Evolutionary conservation across 2,888 invertebrate genomes (phyloP), one percentile per base, ranked within the genome.

Genomic region (Pyrochroa serraticornis): DNA sequence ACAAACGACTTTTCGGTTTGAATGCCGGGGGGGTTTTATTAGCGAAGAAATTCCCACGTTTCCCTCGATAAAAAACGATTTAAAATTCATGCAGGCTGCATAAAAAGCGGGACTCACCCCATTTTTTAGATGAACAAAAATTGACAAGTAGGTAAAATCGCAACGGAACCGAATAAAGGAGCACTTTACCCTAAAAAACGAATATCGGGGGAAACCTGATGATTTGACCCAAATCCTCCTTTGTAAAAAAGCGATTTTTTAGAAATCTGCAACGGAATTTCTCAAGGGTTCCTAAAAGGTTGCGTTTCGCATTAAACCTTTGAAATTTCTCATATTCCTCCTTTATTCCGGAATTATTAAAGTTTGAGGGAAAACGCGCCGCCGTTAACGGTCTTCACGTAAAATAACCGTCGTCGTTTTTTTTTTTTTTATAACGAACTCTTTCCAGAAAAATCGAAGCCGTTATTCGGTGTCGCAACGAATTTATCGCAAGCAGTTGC

Each of bases 71-170:
- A 62, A 54, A 46, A 60, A 51, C 62, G 62, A 71, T 70, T 74
- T 70, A 69, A 71, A 71, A 74, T 74, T 74, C 74, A 75, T 70
- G 62, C 65, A 55, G 50, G 51, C 50, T 63, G 56, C 49, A 59
- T 58, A 69, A 72, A 70, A 71, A 61, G 56, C 63, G 55, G 58
- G 53, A 62, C 58, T 69, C 69, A 73, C 73, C 75, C 75, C 65
- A 71, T 71, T 70, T 70, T 65, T 66, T 60, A 52, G 58, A 46
- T 57, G 55, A 60, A 65, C 63, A 71, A 71, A n/a, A 70, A 66
- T 63, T 73, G 70, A 72, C 70, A 70, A 73, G 72, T 74, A 74
- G 74, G 73, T 72, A 74, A 75, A 74, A 70, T 70, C 63, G 70
- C 69, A 67, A 69, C 65, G 58, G 70, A 62, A 67, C 64, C 64